These are phyloP conservation scores for Kryphioiulus occultus DNA, from an alignment of 2,888 invertebrate species.

Conservation along the genomic window DNA sequence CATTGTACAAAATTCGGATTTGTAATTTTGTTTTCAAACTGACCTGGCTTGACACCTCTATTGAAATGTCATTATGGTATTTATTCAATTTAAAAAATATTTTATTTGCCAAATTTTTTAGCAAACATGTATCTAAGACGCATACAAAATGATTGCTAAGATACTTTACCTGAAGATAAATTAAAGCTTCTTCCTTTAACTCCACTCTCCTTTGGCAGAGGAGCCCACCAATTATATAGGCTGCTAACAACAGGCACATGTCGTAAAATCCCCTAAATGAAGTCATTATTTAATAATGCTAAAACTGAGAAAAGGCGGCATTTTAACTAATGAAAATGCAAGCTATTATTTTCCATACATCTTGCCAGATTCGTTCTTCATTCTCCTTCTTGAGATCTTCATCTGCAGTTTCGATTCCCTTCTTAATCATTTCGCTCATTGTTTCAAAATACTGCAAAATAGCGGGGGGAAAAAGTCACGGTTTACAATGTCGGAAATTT, in stretches of 20 bases:
- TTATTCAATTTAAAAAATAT: too few species aligned
- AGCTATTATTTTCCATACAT: constrained; percentile 62
- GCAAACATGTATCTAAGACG: too few species aligned
- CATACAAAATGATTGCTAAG: neutral
- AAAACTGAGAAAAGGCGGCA: neutral
- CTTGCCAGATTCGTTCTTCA: constrained; percentile 89
- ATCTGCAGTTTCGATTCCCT: constrained; percentile 92
- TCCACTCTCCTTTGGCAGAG: constrained; percentile 77
- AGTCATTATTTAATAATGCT: neutral
- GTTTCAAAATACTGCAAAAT: constrained; percentile 79
- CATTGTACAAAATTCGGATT: too few species aligned
- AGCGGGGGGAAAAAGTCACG: too few species aligned
- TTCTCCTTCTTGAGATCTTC: constrained; percentile 90
- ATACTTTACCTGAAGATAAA: constrained; percentile 66
- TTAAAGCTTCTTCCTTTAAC: constrained; percentile 84
- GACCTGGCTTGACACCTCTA: too few species aligned
- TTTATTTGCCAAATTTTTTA: too few species aligned
- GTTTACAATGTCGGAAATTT: too few species aligned
- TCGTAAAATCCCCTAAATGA: constrained; percentile 76
- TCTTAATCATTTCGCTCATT: constrained; percentile 93
- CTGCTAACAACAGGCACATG: constrained; percentile 94
- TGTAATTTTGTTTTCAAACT: too few species aligned
- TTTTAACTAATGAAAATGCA: neutral
- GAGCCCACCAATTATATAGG: constrained; percentile 96
- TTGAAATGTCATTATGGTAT: too few species aligned